Percentiles rank a stretch among this genome's conserved stretches.
Conservation (phyloP, 2,113 vertebrate genomes). For the Bambusicola thoracicus region DNA sequence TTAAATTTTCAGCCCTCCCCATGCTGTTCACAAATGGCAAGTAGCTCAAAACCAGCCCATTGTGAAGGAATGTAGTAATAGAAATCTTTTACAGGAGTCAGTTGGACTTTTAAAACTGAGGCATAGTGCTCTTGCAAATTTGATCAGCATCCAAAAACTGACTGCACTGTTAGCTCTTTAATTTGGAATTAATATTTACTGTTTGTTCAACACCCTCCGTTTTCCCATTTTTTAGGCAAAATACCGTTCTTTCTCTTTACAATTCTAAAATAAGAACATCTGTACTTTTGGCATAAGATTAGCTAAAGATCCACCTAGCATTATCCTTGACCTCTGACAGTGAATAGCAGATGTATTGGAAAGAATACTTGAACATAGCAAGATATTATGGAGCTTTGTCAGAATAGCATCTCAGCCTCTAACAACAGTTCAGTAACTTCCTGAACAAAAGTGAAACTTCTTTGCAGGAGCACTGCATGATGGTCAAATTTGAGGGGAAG, state of each 20-base stretch:
- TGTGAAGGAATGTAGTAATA: not conserved
- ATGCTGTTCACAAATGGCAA: not conserved
- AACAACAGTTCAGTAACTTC: not conserved
- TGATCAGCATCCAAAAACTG: not conserved
- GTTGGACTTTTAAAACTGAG: not conserved
- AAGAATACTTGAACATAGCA: not conserved
- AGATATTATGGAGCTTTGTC: not conserved
- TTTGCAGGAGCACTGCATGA: not conserved
- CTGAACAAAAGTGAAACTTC: not conserved
- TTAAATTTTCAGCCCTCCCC: not conserved
- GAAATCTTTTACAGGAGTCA: not conserved
- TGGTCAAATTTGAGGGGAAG: not conserved
- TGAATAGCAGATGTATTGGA: not conserved
- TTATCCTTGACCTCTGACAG: not conserved
- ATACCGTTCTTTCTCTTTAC: not conserved
- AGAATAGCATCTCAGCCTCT: not conserved
- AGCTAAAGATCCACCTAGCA: not conserved
- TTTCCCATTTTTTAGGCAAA: not conserved
- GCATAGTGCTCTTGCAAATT: not conserved
- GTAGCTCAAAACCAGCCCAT: not conserved
- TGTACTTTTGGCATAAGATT: not conserved
- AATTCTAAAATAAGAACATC: not conserved
- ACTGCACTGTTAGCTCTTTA: not conserved
- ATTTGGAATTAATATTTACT: fast-evolving
- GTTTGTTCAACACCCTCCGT: not conserved